phyloP scores from a whole-genome alignment of 2,113 vertebrate species.

The Miniopterus natalensis region DNA sequence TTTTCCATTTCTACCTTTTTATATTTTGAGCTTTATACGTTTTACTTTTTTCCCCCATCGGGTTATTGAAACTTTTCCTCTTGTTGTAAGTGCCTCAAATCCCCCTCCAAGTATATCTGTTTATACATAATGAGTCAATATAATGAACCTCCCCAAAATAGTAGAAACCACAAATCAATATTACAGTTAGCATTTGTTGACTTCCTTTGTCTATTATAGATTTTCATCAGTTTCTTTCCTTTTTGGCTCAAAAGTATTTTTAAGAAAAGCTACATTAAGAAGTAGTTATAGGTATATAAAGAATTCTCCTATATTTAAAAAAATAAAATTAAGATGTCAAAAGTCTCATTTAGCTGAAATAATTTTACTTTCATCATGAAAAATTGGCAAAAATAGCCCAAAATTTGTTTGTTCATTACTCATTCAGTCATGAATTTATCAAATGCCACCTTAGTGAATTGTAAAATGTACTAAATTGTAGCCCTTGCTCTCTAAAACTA shows the following conservation, averaged over 20 bases:
- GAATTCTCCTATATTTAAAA: constrained; percentile 19
- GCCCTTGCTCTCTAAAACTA: neutral
- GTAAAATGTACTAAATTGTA: constrained; percentile 23
- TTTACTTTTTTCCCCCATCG: neutral
- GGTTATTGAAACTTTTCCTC: neutral
- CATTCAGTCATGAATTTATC: constrained; percentile 48
- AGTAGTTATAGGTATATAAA: neutral
- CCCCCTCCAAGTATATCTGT: neutral
- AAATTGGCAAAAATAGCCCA: neutral
- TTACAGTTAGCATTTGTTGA: neutral
- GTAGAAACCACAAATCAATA: neutral
- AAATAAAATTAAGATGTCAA: constrained; percentile 23
- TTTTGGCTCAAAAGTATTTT: constrained; percentile 33
- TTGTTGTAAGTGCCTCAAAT: neutral
- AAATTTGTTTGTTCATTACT: constrained; percentile 61
- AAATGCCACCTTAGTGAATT: constrained; percentile 37
- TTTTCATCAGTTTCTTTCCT: neutral
- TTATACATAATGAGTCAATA: neutral
- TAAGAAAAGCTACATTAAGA: constrained; percentile 42
- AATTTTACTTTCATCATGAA: constrained; percentile 33
- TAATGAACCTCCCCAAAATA: neutral
- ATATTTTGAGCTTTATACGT: neutral
- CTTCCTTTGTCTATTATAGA: neutral
- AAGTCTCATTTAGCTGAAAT: neutral
- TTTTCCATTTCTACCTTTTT: neutral